These are phyloP conservation scores for Porites divaricata DNA, from an alignment of 92 coral and sea anemone species.

Conservation along the genomic window DNA sequence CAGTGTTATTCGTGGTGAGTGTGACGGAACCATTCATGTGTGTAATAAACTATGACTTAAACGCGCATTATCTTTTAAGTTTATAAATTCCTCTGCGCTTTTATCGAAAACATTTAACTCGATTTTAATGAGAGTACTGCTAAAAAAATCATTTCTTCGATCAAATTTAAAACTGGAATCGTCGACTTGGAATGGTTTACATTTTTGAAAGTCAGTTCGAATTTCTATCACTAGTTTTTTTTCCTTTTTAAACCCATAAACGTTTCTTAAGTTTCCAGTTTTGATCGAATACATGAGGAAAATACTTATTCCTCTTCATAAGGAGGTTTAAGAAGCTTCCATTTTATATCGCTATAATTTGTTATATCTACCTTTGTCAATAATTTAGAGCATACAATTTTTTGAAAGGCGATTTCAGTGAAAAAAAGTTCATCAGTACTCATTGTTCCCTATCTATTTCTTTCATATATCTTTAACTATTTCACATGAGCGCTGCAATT, in stretches of 20 bases:
- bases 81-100: conserved; percentile 1
- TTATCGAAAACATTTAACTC: background rate
- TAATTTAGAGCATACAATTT: conserved; percentile 23
- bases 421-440: background rate
- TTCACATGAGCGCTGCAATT: background rate
- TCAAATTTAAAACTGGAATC: background rate
- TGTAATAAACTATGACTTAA: conserved; percentile 19
- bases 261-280: background rate
- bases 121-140: too few species aligned
- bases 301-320: background rate
- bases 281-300: background rate
- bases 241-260: background rate
- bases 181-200: background rate
- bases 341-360: background rate
- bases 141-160: background rate
- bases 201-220: background rate
- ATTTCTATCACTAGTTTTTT: background rate
- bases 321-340: background rate
- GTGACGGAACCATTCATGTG: conserved; percentile 41
- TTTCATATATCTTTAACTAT: background rate
- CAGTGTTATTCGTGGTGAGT: background rate
- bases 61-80: conserved; percentile 31
- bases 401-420: conserved; percentile 10
- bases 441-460: too few species aligned
- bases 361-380: conserved; percentile 11